Evolutionary conservation across 2,797 vertebrate species (phyloP), one percentile per base, ranked within the genome.

Genomic region (Pipistrellus nathusii): DNA sequence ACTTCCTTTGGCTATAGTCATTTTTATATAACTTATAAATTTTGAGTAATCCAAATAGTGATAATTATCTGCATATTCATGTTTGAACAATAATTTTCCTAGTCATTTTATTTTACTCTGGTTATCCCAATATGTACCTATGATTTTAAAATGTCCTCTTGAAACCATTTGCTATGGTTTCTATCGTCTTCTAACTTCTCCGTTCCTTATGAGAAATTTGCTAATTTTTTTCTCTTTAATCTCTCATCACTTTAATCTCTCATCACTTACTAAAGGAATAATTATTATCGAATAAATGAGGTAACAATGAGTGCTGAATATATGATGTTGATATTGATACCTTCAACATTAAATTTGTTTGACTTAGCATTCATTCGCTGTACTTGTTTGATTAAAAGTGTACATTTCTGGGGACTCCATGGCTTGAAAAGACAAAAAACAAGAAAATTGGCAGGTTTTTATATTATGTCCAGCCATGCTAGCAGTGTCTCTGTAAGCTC

Each of bases 1-100:
- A 20, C 18, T 90, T 2, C 20, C 35, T 86, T 88, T 2, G 13
- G 46, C 66, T 73, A 6, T 3, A 55, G 6, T 62, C 75, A 80
- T 73, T 92, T 92, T 80, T 30, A 85, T 32, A 53, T 84, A 66
- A 83, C 73, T 90, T 90, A 88, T 68, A 80, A 62, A 86, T 85
- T 73, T 90, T 85, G 30, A 92, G 55, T 66, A 68, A 73, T 44
- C n/a, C 72, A 91, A 78, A 81, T 62, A 66, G 18, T 89, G 14
- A 35, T 72, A 38, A 5, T 62, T 62, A 32, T 84, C 32, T 91
- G 6, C 25, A 7, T 48, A 81, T 77, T 59, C 46, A 55, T 85
- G 25, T 57, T 72, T 57, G 20, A 88, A 88, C 46, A 48, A 73
- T 86, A 72, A 81, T 35, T 73, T 85, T 81, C 32, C 55, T 73